Conservation (phyloP, 1,140 invertebrate genomes). For the Pseudomyrmex gracilis region DNA sequence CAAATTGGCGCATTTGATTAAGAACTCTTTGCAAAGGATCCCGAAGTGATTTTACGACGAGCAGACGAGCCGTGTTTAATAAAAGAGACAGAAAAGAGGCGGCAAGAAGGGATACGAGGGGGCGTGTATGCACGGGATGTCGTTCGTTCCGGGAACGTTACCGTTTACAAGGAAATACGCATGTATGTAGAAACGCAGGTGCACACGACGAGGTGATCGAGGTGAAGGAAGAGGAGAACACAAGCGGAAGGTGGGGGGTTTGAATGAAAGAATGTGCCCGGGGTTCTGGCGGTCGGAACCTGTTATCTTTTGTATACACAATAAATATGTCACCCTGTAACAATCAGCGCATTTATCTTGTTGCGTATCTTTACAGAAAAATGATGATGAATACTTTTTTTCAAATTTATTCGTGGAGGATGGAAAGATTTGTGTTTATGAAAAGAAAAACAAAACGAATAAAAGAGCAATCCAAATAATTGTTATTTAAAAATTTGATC, state of each 20-base stretch:
- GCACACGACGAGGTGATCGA: conserved; percentile 22
- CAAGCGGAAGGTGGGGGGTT: too few species aligned
- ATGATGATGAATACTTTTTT: background rate
- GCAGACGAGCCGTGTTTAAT: conserved; percentile 34
- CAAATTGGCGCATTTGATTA: conserved; percentile 33
- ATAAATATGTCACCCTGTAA: conserved; percentile 64
- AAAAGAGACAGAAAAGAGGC: background rate
- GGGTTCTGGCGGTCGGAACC: conserved; percentile 54
- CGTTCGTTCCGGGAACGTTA: conserved; percentile 59
- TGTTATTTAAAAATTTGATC: background rate
- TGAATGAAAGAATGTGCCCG: conserved; percentile 30
- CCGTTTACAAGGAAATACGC: conserved; percentile 68
- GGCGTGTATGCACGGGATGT: conserved; percentile 29
- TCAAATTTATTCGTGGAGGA: too few species aligned
- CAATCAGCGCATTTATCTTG: background rate
- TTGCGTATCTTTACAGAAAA: background rate
- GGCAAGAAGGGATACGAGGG: conserved; percentile 11
- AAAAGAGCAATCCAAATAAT: background rate
- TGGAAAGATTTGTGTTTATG: too few species aligned
- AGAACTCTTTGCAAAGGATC: conserved; percentile 35
- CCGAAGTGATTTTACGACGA: conserved; percentile 37
- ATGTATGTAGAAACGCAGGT: conserved; percentile 67
- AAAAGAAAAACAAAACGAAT: too few species aligned
- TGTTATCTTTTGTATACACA: conserved; percentile 58
- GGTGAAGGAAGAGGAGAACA: background rate